Evolutionary conservation across 2,113 vertebrate species (phyloP).

Genomic region (Nyctibius bracteatus): DNA sequence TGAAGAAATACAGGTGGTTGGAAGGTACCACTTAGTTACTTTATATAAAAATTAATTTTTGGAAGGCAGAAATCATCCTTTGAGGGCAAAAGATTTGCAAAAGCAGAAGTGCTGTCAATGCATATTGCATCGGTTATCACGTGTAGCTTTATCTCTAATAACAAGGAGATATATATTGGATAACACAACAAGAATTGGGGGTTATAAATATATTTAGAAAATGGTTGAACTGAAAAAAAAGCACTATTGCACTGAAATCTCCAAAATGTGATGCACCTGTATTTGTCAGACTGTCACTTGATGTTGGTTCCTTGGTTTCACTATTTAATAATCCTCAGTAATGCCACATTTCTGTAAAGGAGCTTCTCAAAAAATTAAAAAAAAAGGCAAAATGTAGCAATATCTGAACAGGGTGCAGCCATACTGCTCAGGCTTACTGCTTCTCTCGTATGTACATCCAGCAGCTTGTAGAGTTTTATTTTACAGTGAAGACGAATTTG

Average conservation of each 20-base stretch:
- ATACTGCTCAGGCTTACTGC: background rate
- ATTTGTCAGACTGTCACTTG: background rate
- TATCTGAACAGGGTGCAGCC: background rate
- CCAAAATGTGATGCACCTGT: background rate
- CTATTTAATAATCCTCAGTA: background rate
- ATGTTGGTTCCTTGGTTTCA: rapidly evolving
- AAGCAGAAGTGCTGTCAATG: background rate
- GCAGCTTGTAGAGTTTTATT: background rate
- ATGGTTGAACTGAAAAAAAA: background rate
- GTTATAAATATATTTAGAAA: background rate
- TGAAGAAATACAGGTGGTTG: background rate
- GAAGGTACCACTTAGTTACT: background rate
- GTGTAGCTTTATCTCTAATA: background rate
- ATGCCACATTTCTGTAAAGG: background rate
- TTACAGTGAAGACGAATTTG: background rate
- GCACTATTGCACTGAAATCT: background rate
- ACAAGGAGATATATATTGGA: background rate
- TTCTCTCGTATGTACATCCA: background rate
- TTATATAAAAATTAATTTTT: background rate
- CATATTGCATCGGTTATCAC: rapidly evolving
- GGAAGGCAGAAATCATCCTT: background rate
- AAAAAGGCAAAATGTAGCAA: background rate
- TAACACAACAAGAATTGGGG: background rate
- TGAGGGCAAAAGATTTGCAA: background rate
- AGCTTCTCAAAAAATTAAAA: background rate